Percentiles rank a stretch among this genome's conserved stretches.
These are phyloP conservation scores for Heliconius aoede DNA, from an alignment of 2,888 invertebrate species.

Conservation along the genomic window DNA sequence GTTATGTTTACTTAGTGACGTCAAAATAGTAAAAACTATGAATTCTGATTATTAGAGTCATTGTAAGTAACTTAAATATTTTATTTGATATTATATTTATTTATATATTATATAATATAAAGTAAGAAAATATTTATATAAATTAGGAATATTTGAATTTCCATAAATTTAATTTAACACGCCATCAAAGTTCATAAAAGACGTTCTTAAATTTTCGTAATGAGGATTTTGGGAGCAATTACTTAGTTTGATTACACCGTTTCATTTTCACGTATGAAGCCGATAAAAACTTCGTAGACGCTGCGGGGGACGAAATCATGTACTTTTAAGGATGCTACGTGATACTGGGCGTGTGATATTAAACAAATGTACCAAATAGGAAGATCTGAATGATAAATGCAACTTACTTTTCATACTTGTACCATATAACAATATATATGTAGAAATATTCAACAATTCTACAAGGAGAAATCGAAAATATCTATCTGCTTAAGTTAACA, in stretches of 20 bases:
- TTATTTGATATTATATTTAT: too few species aligned
- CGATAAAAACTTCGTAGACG: conserved; percentile 78
- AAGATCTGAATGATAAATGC: not conserved
- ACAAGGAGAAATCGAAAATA: too few species aligned
- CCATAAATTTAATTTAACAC: conserved; percentile 46
- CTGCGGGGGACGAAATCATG: conserved; percentile 56
- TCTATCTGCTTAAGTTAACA: too few species aligned
- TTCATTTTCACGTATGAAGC: conserved; percentile 67
- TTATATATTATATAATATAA: not conserved
- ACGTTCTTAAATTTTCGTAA: conserved; percentile 54
- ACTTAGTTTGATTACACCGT: conserved; percentile 61
- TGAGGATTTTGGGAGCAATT: conserved; percentile 55
- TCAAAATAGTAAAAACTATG: not conserved
- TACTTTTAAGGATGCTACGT: conserved; percentile 43
- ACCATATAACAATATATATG: too few species aligned
- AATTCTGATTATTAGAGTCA: too few species aligned
- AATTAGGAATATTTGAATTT: conserved; percentile 34
- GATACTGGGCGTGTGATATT: conserved; percentile 19
- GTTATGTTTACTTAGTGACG: not conserved
- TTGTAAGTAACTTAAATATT: too few species aligned
- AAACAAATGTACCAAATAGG: conserved; percentile 7
- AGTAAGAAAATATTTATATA: not conserved
- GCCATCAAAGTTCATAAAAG: conserved; percentile 52
- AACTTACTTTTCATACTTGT: not conserved
- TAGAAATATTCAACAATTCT: too few species aligned